Evolutionary conservation across 2,888 invertebrate genomes (phyloP).

Genomic region (Noctua fimbriata): DNA sequence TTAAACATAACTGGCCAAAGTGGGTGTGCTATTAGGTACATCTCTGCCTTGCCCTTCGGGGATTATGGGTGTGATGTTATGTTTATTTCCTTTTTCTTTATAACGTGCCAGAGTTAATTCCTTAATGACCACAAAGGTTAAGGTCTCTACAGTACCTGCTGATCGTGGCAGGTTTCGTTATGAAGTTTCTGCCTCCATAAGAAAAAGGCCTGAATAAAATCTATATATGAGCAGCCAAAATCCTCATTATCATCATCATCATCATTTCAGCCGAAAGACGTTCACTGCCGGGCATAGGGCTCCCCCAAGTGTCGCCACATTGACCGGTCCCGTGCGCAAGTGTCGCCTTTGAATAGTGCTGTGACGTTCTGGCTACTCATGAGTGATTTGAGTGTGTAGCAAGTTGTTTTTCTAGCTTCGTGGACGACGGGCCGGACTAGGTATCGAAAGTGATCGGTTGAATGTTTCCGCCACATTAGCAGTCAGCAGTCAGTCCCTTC

Average conservation of each 20-base stretch:
- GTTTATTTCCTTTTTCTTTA: neutral
- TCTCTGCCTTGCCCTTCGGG: no score
- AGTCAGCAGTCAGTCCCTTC: neutral
- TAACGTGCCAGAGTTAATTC: neutral
- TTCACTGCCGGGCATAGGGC: no score
- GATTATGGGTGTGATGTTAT: no score
- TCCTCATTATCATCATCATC: no score
- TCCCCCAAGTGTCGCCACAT: no score
- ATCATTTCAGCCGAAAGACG: no score
- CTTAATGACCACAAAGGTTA: neutral
- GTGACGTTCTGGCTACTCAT: neutral
- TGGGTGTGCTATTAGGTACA: no score
- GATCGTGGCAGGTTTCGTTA: neutral
- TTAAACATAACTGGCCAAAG: no score
- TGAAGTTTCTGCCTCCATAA: neutral
- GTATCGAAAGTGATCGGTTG: conserved; percentile 8
- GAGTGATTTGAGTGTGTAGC: neutral
- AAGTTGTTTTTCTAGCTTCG: neutral
- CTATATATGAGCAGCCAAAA: neutral
- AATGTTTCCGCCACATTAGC: conserved; percentile 12
- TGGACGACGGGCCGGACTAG: neutral
- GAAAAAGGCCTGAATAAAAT: neutral
- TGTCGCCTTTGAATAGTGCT: neutral
- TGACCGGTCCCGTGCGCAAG: no score
- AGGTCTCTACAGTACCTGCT: neutral